These are phyloP conservation scores for Megalops atlanticus DNA, from an alignment of 2,113 vertebrate genomes.

Conservation along the genomic window DNA sequence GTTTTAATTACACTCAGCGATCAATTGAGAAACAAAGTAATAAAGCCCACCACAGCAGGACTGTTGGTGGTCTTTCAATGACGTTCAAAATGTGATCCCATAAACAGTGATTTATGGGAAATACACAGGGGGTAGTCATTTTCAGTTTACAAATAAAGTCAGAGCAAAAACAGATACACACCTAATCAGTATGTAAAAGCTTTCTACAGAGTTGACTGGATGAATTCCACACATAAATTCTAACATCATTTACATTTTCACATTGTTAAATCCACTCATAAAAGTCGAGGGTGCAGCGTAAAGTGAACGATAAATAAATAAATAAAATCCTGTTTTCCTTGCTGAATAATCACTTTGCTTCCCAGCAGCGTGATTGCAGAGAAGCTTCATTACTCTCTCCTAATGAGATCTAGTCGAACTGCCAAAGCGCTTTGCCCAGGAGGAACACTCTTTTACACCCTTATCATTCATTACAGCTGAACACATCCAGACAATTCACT, in stretches of 20 bases:
- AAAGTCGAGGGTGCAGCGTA: background rate
- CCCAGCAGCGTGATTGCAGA: background rate
- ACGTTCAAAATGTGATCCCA: background rate
- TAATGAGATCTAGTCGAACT: conserved; percentile 34
- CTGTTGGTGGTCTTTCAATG: background rate
- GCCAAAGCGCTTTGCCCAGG: conserved; percentile 26
- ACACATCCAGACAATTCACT: conserved; percentile 49
- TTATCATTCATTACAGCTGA: conserved; percentile 26
- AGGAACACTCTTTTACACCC: conserved; percentile 39
- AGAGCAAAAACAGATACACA: background rate
- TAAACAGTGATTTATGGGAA: background rate
- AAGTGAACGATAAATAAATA: no score
- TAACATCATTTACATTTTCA: background rate
- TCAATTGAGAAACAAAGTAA: background rate
- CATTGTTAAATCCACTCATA: background rate
- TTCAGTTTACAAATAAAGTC: background rate
- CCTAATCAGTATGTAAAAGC: background rate
- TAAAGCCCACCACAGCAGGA: background rate
- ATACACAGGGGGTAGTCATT: background rate
- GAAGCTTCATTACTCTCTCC: conserved; percentile 36
- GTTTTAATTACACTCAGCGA: background rate
- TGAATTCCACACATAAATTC: background rate
- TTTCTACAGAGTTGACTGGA: background rate
- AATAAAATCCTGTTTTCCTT: background rate
- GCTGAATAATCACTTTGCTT: background rate